Evolutionary conservation across 2,113 vertebrate species (phyloP), one percentile per base, ranked within the genome.

Genomic region (Murina feae): DNA sequence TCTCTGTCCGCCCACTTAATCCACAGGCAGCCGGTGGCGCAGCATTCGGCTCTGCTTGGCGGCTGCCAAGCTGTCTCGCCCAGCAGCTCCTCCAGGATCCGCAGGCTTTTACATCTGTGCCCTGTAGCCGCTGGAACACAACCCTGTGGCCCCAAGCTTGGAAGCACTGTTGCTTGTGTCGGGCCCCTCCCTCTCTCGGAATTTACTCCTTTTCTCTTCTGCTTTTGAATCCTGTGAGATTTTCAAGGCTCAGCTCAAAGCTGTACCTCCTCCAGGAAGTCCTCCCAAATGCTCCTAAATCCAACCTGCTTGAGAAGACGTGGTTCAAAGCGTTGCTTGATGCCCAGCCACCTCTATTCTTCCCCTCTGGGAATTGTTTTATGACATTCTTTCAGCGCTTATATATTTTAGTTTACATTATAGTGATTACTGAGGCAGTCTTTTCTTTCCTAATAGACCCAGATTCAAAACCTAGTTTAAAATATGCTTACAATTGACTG

Each of bases 1-100:
- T 96, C 60, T 81, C 90, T 97, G 60, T 96, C 88, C 89, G 87
- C 74, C 93, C 89, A 94, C 95, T 96, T 94, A 96, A 92, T 95
- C 95, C 96, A 74, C 92, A 75, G 94, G 95, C 96, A 97, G 95
- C 85, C 76, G 1, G 4, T 65, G 89, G 86, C 96, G 96, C 92
- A 94, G 93, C 78, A 58, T 94, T 93, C 65, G 96, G 95, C 65
- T 79, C 2, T 91, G 81, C 74, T 90, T 60, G n/a, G 17, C 9
- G 37, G 93, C 96, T 0, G 93, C 89, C 96, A 81, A 81, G 90
- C 74, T 23, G 53, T 96, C 96, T 97, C 92, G 68, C 83, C 79
- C 6, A 39, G 93, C 65, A 21, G 37, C 21, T 87, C 66, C 5
- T 94, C 80, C 69, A 93, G 85, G 49, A 66, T 97, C 94, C 51